Base-by-base conservation (phyloP, 2,888 invertebrate species). In the Acronicta leporina region DNA sequence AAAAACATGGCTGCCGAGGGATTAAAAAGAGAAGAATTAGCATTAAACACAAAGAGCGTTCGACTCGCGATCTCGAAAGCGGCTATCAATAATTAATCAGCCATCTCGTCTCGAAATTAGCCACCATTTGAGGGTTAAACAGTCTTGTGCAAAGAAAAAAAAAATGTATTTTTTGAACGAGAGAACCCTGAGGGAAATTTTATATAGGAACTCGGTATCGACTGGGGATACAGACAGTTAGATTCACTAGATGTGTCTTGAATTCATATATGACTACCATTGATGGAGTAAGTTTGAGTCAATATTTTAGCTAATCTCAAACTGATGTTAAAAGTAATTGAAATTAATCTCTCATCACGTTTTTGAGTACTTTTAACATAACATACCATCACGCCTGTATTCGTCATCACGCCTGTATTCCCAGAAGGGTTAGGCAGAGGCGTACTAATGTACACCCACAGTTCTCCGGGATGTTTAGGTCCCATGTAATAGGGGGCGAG, bases 31-130 rank as follows among this genome's bases (percentile, higher is more conserved):
- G 75, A 81, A 83, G 88, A 90, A 87, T 88, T 90, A 88, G 88
- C 92, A 87, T 90, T 84, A 89, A 92, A 92, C 88, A 90, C 88
- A 90, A 92, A 92, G 87, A 87, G 62, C 77, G 78, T 83, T 83
- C 82, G 79, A 79, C 77, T 79, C 77, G 83, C 85, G 82, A 89
- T 87, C 86, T 86, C 82, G 79, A 86, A 89, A 88, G 87, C 87
- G 80, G 75, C 84, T 87, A 88, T 93, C 92, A 93, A 93, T 93
- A 92, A 92, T 92, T 90, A 91, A 93, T 91, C 86, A 92, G 82
- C 87, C 91, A 89, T 91, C 90, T 89, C 86, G 85, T 89, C 87
- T 87, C 79, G 82, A 89, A 92, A 93, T 93, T 92, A 92, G 90
- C 90, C 88, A 87, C 87, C 90, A 86, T 90, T 92, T 88, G 89